Percentiles rank a stretch among this genome's conserved stretches.
These are phyloP conservation scores for Leucopsar rothschildi DNA, from an alignment of 2,113 vertebrate species.

Conservation along the genomic window DNA sequence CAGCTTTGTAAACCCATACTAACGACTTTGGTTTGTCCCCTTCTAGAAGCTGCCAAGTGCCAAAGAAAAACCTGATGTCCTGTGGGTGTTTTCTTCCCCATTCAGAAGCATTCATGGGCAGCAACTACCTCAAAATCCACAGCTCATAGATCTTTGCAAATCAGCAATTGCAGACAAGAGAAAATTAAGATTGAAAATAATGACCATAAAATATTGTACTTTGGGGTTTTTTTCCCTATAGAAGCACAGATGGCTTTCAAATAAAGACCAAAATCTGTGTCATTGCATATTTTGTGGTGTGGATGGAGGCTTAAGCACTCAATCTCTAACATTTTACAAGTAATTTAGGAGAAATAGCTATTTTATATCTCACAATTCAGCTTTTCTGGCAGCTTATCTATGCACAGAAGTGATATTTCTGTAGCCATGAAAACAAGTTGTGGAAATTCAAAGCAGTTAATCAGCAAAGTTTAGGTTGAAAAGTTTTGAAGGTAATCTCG, in stretches of 20 bases:
- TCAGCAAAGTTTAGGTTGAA: neutral
- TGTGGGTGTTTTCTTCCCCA: neutral
- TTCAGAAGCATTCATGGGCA: neutral
- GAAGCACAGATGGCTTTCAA: neutral
- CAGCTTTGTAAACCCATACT: neutral
- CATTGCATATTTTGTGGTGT: neutral
- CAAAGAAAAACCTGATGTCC: neutral
- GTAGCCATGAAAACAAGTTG: neutral
- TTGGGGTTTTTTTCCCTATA: fast-evolving
- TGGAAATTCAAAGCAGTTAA: neutral
- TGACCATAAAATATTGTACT: neutral
- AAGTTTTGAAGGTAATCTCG: neutral
- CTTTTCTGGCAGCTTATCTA: neutral
- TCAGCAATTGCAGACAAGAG: neutral
- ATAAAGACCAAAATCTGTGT: neutral
- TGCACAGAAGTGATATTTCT: neutral
- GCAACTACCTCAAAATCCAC: neutral
- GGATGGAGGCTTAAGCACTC: neutral
- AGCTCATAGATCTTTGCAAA: neutral
- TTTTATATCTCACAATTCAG: neutral
- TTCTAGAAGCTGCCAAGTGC: neutral
- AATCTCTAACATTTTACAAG: neutral
- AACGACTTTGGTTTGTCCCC: neutral
- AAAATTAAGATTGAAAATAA: neutral
- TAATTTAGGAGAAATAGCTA: neutral